phyloP scores from a whole-genome alignment of 92 coral and sea anemone genomes.

The Ricordea florida region DNA sequence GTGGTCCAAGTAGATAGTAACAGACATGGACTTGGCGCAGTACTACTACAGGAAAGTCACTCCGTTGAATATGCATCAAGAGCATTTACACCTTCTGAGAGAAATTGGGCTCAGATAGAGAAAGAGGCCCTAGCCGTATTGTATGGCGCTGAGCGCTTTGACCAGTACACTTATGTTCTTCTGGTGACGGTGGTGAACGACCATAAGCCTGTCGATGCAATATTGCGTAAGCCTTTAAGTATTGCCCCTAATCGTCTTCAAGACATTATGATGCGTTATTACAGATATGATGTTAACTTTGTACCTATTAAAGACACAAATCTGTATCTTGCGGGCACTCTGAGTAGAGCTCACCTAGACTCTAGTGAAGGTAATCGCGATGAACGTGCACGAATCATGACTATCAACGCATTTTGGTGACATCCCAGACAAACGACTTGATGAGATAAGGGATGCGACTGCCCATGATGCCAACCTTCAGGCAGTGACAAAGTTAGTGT shows the following conservation, averaged over 20 bases:
- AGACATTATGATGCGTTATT: no score
- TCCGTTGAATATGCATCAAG: conserved; percentile 54
- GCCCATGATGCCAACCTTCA: conserved; percentile 24
- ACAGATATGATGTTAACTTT: conserved; percentile 51
- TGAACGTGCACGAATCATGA: conserved; percentile 28
- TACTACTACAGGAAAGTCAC: conserved; percentile 50
- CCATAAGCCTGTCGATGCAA: conserved; percentile 45
- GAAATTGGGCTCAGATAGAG: conserved; percentile 59
- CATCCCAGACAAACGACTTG: conserved; percentile 36
- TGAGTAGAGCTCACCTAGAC: conserved; percentile 62
- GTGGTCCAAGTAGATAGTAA: conserved; percentile 62
- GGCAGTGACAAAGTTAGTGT: neutral
- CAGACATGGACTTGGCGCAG: conserved; percentile 55
- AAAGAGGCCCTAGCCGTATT: conserved; percentile 54
- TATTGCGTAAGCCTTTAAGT: conserved; percentile 46
- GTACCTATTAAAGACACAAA: conserved; percentile 22
- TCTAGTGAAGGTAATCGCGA: conserved; percentile 18
- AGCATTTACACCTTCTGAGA: conserved; percentile 48
- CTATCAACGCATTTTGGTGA: conserved; percentile 18
- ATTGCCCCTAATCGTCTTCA: conserved; percentile 51
- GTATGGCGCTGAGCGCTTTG: conserved; percentile 52
- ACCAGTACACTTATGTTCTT: conserved; percentile 55
- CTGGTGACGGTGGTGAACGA: conserved; percentile 19
- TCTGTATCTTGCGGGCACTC: conserved; percentile 53
- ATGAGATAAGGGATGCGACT: conserved; percentile 53